These are phyloP conservation scores for Tiliacea aurago DNA, from an alignment of 2,888 invertebrate species.

Conservation along the genomic window DNA sequence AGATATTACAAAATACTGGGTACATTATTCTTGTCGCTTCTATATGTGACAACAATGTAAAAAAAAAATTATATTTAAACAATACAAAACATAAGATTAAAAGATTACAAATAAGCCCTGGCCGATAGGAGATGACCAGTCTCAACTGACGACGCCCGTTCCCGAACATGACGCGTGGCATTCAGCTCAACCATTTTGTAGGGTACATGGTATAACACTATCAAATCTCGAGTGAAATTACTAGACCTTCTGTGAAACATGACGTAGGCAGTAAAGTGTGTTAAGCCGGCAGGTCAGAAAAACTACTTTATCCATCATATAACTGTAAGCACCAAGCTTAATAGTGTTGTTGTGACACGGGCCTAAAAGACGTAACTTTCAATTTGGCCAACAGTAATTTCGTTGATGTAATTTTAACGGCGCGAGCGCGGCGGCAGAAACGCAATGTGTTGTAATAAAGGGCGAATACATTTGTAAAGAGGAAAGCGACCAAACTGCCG, in stretches of 20 bases:
- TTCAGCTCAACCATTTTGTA: too few relatives aligned
- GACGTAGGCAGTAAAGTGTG: not conserved
- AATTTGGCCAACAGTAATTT: slow-evolving; percentile 63
- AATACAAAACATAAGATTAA: too few relatives aligned
- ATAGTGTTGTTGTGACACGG: slow-evolving; percentile 52
- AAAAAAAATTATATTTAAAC: too few relatives aligned
- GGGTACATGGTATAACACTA: too few relatives aligned
- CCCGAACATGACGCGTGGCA: too few relatives aligned
- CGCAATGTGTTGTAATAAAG: slow-evolving; percentile 62
- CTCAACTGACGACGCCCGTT: too few relatives aligned
- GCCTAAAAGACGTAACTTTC: slow-evolving; percentile 52
- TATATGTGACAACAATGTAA: too few relatives aligned
- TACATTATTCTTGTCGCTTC: too few relatives aligned
- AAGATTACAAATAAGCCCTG: too few relatives aligned
- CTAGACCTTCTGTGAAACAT: not conserved
- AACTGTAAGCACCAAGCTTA: slow-evolving; percentile 23
- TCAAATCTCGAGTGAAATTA: not conserved
- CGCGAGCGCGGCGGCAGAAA: slow-evolving; percentile 34
- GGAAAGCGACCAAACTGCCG: slow-evolving; percentile 41
- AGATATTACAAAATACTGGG: too few relatives aligned
- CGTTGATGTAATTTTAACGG: slow-evolving; percentile 67
- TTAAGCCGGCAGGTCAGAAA: not conserved
- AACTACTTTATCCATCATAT: slow-evolving; percentile 5
- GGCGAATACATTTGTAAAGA: slow-evolving; percentile 58
- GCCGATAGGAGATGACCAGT: too few relatives aligned